Percentiles rank a stretch among this genome's conserved stretches.
Evolutionary conservation across 2,113 vertebrate species (phyloP).

Genomic region (Plecotus auritus): DNA sequence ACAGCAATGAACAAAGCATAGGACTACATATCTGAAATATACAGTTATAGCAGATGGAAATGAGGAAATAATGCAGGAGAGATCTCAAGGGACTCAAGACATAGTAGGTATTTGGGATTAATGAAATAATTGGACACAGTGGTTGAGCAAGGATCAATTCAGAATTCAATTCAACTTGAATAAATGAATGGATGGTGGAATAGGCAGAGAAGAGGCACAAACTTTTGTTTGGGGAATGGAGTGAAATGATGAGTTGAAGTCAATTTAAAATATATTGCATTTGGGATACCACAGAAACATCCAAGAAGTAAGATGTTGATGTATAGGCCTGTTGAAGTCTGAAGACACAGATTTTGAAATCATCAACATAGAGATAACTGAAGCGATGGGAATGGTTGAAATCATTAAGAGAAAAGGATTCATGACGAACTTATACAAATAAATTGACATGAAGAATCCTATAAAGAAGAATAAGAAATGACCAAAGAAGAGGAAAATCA

Average conservation of each 20-base stretch:
- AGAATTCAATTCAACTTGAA: not conserved
- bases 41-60: not conserved
- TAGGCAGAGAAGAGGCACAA: not conserved
- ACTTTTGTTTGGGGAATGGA: not conserved
- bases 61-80: not conserved
- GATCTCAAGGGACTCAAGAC: not conserved
- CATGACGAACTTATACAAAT: not conserved
- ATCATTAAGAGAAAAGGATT: not conserved
- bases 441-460: not conserved
- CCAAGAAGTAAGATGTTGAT: not conserved
- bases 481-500: not conserved
- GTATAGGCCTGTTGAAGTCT: not conserved
- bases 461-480: not conserved
- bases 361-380: not conserved
- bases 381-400: not conserved
- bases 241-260: not conserved
- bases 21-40: not conserved
- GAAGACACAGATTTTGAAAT: not conserved
- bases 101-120: not conserved
- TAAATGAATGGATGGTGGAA: not conserved
- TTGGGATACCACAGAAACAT: not conserved
- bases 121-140: not conserved
- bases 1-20: not conserved
- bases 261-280: not conserved
- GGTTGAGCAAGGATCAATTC: not conserved